Base-by-base conservation (phyloP, 2,113 vertebrate species). In the Ictalurus punctatus region DNA sequence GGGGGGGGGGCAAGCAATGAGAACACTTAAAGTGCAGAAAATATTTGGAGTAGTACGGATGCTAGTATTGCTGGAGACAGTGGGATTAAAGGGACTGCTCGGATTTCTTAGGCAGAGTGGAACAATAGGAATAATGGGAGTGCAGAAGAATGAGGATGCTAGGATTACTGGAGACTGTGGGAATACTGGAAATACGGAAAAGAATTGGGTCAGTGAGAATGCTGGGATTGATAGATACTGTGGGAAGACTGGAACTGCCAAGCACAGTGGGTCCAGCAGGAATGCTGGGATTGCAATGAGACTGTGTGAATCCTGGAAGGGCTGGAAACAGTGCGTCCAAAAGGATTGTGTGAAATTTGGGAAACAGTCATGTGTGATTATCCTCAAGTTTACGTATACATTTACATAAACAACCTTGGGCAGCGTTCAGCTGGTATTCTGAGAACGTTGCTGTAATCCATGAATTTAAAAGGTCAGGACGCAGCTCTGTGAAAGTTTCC, bases 381-480 rank as follows among this genome's bases (percentile, higher is more conserved):
- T 80, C 76, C 48, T 71, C 83, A 71, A 1, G 54, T 16, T 44
- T 61, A 44, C 78, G 23, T 14, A 7, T 21, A 65, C 7, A 67
- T 25, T 54, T 16, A 44, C 48, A 21, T 40, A 23, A 54, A 69
- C 19, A 25, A n/a, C 34, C n/a, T 27, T 2, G 9, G 44, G 86
- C 86, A 19, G 76, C 44, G 9, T 67, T 37, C 52, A 17, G 44
- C 78, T 6, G n/a, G 65, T 34, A 12, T 71, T 52, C 27, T 21
- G 59, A 79, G 40, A 79, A 30, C 69, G 25, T 73, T 58, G 76
- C 86, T 54, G 30, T 82, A 65, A 71, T 82, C 86, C 63, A 30
- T 82, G 61, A 56, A 69, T 52, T 52, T 21, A 82, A 87, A 82
- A 87, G 86, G 86, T 87, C 85, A 86, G 34, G 30, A 83, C 0